A percentile compares a stretch with the other conserved stretches of the same genome.
Conservation (phyloP, 1,140 invertebrate species). For the Lordiphosa collinella region DNA sequence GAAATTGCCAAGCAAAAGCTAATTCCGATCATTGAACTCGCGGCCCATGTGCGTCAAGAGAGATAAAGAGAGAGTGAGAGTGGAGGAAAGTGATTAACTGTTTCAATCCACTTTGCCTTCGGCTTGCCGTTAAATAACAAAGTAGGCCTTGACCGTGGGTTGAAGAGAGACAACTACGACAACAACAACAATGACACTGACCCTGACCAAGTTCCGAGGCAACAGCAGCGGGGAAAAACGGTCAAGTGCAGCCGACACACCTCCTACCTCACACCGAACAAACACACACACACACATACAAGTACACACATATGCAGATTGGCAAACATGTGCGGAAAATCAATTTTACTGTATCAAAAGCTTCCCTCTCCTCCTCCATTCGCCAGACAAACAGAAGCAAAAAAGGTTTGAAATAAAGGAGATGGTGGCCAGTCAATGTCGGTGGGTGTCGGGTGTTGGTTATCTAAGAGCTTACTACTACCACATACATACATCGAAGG, state of each 20-base stretch:
- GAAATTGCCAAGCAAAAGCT: no score
- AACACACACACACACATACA: constrained; percentile 7
- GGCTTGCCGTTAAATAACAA: background rate
- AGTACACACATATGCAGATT: background rate
- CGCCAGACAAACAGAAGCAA: background rate
- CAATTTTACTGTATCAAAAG: constrained; percentile 41
- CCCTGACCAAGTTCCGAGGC: constrained; percentile 19
- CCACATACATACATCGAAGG: constrained; percentile 84
- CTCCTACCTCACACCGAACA: constrained; percentile 5
- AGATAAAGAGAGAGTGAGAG: no score
- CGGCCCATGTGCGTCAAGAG: constrained; percentile 16
- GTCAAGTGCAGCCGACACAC: constrained; percentile 49
- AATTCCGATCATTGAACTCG: constrained; percentile 11
- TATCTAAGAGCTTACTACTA: constrained; percentile 2
- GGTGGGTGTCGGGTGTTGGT: constrained; percentile 4
- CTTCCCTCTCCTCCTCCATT: constrained; percentile 14
- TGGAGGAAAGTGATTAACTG: no score
- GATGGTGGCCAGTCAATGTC: constrained; percentile 6
- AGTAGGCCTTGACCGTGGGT: background rate
- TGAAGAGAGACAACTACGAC: background rate
- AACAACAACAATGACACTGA: constrained; percentile 13
- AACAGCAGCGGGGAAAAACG: constrained; percentile 15
- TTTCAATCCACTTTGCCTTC: no score
- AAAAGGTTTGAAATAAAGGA: background rate
- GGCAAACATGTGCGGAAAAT: constrained; percentile 42